A percentile compares a stretch with the other conserved stretches of the same genome.
Evolutionary conservation across 2,797 vertebrate species (phyloP).

Genomic region (Enteromius trimaculatus): DNA sequence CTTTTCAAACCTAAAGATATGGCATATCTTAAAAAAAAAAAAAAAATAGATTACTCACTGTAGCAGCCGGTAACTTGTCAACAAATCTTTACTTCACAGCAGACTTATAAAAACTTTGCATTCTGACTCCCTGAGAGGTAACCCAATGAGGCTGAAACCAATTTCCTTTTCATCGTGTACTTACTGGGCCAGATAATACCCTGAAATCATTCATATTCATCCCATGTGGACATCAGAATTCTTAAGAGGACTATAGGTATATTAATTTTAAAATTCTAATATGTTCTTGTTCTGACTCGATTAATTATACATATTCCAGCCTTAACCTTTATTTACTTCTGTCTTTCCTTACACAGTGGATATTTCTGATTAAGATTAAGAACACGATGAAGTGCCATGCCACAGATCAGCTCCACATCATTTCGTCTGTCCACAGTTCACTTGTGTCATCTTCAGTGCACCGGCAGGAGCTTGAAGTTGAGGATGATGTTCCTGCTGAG

Average conservation of each 20-base stretch:
- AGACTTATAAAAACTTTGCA: background rate
- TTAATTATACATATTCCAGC: background rate
- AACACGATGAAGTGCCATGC: constrained; percentile 34
- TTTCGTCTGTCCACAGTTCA: constrained; percentile 42
- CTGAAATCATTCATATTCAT: constrained; percentile 60
- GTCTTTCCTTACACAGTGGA: background rate
- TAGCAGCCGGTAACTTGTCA: background rate
- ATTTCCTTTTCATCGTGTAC: constrained; percentile 58
- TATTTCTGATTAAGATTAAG: constrained; percentile 14
- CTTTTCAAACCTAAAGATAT: background rate
- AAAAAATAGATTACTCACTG: background rate
- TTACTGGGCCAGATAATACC: constrained; percentile 62
- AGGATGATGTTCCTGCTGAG: constrained; percentile 50
- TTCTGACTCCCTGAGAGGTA: background rate
- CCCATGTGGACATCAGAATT: constrained; percentile 38
- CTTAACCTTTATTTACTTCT: background rate
- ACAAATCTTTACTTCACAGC: background rate
- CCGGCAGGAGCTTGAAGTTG: background rate
- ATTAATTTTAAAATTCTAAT: constrained; percentile 44
- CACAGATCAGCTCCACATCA: constrained; percentile 31
- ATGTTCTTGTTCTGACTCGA: background rate
- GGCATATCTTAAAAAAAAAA: background rate
- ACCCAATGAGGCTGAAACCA: constrained; percentile 10
- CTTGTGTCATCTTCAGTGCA: constrained; percentile 37
- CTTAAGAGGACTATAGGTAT: constrained; percentile 32